A percentile compares a stretch with the other conserved stretches of the same genome.
phyloP scores from a whole-genome alignment of 2,888 invertebrate genomes.

The Xanthorhoe spadicearia region DNA sequence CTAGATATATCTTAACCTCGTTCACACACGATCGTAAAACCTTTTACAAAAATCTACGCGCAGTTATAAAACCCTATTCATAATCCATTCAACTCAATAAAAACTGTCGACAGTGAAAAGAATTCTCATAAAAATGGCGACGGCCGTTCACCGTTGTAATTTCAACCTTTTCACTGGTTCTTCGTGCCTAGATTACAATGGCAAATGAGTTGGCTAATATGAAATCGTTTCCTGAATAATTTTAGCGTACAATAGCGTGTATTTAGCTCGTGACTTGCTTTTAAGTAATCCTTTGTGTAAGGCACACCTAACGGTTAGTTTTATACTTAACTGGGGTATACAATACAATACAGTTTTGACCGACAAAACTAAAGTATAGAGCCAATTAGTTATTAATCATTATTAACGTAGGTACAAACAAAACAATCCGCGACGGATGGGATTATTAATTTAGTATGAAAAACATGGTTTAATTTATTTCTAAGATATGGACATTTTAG shows the following conservation, averaged over 20 bases:
- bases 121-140: slow-evolving; percentile 18
- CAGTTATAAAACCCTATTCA: slow-evolving; percentile 14
- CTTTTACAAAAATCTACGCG: slow-evolving; percentile 1
- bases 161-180: slow-evolving; percentile 21
- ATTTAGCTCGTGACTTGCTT: slow-evolving; percentile 40
- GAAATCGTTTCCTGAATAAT: slow-evolving; percentile 41
- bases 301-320: background rate
- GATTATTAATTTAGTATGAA: too few relatives aligned
- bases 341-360: background rate
- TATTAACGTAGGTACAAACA: background rate
- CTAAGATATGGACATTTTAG: too few relatives aligned
- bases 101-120: slow-evolving; percentile 9
- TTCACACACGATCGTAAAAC: slow-evolving; percentile 5
- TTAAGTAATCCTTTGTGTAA: slow-evolving; percentile 31
- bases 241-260: slow-evolving; percentile 32
- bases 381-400: background rate
- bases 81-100: slow-evolving; percentile 17
- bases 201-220: slow-evolving; percentile 30
- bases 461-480: too few relatives aligned
- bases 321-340: background rate
- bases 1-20: background rate
- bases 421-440: too few relatives aligned
- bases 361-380: background rate
- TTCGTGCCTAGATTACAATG: slow-evolving; percentile 26
- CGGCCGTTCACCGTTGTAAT: slow-evolving; percentile 6